A percentile compares a stretch with the other conserved stretches of the same genome.
These are phyloP conservation scores for Phoxinus dragarum DNA, from an alignment of 2,797 vertebrate species.

Conservation along the genomic window DNA sequence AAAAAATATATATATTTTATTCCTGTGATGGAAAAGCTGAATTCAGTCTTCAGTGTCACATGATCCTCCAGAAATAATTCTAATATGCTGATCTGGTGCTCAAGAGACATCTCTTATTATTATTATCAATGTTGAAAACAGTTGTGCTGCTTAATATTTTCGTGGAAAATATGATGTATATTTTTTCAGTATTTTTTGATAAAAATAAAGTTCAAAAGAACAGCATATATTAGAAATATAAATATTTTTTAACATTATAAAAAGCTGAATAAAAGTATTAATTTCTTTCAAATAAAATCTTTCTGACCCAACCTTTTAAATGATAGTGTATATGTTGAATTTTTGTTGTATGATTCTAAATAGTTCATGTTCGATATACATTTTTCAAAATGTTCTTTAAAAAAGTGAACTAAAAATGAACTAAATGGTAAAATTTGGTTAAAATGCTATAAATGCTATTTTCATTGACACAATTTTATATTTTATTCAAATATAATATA, in stretches of 20 bases:
- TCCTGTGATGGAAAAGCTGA: too few relatives aligned
- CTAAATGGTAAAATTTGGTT: not conserved
- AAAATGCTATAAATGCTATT: not conserved
- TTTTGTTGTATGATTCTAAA: not conserved
- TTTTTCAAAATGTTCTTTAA: not conserved
- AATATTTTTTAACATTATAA: not conserved
- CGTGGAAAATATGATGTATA: not conserved
- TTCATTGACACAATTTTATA: not conserved
- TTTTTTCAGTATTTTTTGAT: not conserved
- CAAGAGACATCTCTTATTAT: not conserved
- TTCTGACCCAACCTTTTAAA: not conserved
- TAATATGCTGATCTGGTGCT: not conserved
- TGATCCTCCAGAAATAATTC: too few relatives aligned
- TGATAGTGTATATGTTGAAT: not conserved
- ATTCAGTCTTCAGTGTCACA: too few relatives aligned
- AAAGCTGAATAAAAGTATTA: not conserved
- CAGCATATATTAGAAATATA: not conserved
- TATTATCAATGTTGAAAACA: not conserved
- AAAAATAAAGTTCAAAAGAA: not conserved
- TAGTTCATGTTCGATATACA: too few relatives aligned
- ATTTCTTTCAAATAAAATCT: not conserved
- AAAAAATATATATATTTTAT: too few relatives aligned
- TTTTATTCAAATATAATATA: not conserved
- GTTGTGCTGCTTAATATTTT: not conserved
- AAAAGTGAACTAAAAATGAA: not conserved